Percentiles rank a stretch among this genome's conserved stretches.
Conservation (phyloP, 2,888 invertebrate genomes). For the Polyommatus icarus region DNA sequence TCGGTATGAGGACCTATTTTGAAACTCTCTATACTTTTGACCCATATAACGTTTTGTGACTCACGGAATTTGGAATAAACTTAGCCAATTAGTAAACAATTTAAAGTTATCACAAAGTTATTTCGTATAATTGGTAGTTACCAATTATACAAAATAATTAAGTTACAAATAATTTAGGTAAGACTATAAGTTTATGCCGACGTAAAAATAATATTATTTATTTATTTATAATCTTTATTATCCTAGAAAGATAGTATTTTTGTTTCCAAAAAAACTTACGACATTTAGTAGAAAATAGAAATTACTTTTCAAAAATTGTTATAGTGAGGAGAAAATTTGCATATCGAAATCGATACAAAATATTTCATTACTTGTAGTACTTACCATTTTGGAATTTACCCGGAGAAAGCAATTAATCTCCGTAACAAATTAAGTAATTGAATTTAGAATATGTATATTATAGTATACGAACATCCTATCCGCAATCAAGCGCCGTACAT, state of each 20-base stretch:
- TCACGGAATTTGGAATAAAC: not conserved
- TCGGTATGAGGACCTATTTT: conserved; percentile 23
- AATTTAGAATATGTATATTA: conserved; percentile 8
- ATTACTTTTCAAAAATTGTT: not conserved
- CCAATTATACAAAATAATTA: not conserved
- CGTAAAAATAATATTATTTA: not conserved
- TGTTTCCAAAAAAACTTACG: not conserved
- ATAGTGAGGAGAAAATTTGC: not conserved
- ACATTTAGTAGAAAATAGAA: no score
- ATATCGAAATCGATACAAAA: not conserved
- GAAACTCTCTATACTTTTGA: conserved; percentile 13
- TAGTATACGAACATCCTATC: conserved; percentile 40
- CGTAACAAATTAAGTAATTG: not conserved
- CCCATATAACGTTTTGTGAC: not conserved
- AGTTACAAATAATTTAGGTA: not conserved
- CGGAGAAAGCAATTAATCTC: not conserved
- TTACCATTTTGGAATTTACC: not conserved
- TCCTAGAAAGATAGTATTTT: not conserved
- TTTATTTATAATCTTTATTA: not conserved
- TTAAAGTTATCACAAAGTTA: not conserved
- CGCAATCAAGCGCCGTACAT: conserved; percentile 73
- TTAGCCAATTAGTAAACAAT: not conserved
- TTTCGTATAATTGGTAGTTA: not conserved
- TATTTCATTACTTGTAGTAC: not conserved
- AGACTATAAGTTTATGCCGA: not conserved